Percentiles rank a stretch among this genome's conserved stretches.
phyloP scores from a whole-genome alignment of 64 coral and sea anemone genomes.

The Astreopora myriophthalma region DNA sequence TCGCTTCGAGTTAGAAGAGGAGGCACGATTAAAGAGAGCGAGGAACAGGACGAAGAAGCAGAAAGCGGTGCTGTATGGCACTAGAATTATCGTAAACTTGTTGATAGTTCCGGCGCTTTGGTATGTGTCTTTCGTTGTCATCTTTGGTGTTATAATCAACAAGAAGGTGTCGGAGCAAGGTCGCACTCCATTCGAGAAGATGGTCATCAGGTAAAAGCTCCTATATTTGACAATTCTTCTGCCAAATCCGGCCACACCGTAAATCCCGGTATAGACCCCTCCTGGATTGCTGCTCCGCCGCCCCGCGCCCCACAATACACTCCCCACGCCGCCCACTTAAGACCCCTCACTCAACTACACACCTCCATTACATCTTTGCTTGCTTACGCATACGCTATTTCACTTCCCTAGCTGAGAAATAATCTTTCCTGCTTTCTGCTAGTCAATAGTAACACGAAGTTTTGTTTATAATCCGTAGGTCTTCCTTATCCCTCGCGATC shows the following conservation, averaged over 20 bases:
- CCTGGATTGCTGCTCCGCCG: too few species aligned
- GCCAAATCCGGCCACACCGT: background rate
- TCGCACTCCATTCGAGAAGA: conserved; percentile 11
- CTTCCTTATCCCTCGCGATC: conserved; percentile 74
- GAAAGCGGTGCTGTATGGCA: conserved; percentile 26
- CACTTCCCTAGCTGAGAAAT: too few species aligned
- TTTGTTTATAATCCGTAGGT: background rate
- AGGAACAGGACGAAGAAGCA: conserved; percentile 37
- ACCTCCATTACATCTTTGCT: too few species aligned
- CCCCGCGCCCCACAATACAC: too few species aligned
- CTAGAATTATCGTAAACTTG: conserved; percentile 52
- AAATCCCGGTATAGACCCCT: too few species aligned
- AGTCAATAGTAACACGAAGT: background rate
- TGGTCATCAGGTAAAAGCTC: conserved; percentile 23
- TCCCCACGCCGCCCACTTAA: too few species aligned
- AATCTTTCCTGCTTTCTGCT: too few species aligned
- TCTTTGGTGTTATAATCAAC: conserved; percentile 59
- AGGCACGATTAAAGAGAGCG: conserved; percentile 25
- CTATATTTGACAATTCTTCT: background rate
- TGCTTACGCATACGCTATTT: too few species aligned
- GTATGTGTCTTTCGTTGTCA: conserved; percentile 73
- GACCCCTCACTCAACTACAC: too few species aligned
- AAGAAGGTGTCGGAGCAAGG: conserved; percentile 9
- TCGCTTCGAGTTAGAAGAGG: conserved; percentile 59
- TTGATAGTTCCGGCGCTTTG: conserved; percentile 81